phyloP scores from a whole-genome alignment of 2,113 vertebrate genomes.

The Psilopogon haemacephalus region DNA sequence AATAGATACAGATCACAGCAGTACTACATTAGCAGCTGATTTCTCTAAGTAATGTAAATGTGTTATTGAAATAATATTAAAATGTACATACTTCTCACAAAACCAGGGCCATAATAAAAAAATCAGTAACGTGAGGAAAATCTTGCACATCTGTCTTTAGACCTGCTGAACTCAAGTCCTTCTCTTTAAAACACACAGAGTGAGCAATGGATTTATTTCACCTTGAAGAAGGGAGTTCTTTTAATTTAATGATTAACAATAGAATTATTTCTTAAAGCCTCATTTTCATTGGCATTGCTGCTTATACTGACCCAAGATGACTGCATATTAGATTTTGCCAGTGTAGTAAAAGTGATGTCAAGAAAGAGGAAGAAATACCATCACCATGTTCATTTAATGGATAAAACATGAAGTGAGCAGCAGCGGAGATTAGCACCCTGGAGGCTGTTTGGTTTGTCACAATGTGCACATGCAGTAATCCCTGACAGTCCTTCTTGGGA shows the following conservation, averaged over 20 bases:
- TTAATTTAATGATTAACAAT: constrained; percentile 53
- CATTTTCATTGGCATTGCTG: constrained; percentile 55
- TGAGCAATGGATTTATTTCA: constrained; percentile 8
- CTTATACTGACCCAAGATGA: constrained; percentile 4
- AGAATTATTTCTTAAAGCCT: constrained; percentile 67
- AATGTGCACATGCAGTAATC: constrained; percentile 7
- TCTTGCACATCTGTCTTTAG: constrained; percentile 15
- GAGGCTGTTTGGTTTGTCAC: constrained; percentile 44
- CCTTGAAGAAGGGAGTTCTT: constrained; percentile 29
- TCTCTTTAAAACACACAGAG: constrained; percentile 41
- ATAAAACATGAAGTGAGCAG: constrained; percentile 32
- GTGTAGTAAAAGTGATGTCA: not conserved
- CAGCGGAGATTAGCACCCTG: not conserved
- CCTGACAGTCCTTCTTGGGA: not conserved
- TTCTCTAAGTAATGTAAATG: not conserved
- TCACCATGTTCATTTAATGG: not conserved
- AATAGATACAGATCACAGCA: not conserved
- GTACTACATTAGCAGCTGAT: not conserved
- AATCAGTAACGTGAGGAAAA: not conserved
- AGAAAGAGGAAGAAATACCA: constrained; percentile 4
- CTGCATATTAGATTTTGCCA: constrained; percentile 21
- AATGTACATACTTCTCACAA: not conserved
- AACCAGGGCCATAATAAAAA: not conserved
- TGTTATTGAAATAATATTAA: not conserved
- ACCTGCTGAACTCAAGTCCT: constrained; percentile 38